Evolutionary conservation across 2,888 invertebrate species (phyloP).

Genomic region (Melanostoma scalare): DNA sequence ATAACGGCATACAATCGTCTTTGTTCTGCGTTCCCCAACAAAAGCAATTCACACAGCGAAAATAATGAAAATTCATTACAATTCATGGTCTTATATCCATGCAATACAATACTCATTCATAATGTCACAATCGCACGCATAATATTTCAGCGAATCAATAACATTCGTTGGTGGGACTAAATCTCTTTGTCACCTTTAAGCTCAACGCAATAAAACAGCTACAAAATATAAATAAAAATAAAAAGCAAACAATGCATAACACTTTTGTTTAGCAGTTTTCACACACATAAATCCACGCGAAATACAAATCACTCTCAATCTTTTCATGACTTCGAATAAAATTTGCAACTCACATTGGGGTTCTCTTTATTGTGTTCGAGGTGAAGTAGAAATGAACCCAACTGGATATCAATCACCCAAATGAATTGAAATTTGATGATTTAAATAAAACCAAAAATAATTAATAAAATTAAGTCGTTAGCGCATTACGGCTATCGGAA

Average conservation of each 20-base stretch:
- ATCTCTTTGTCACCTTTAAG: too few species aligned
- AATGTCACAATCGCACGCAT: constrained; percentile 12
- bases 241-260: too few species aligned
- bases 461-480: too few species aligned
- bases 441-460: too few species aligned
- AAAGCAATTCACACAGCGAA: constrained; percentile 6
- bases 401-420: too few species aligned
- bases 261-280: constrained; percentile 12
- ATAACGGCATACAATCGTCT: too few species aligned
- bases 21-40: not conserved
- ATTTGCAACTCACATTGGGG: not conserved
- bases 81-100: constrained; percentile 22
- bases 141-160: constrained; percentile 15
- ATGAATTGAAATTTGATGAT: too few species aligned
- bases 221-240: too few species aligned
- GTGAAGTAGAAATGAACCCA: not conserved
- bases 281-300: constrained; percentile 17
- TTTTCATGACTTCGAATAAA: not conserved
- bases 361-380: not conserved
- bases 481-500: too few species aligned
- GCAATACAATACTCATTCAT: constrained; percentile 9
- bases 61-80: constrained; percentile 15
- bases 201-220: too few species aligned
- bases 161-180: too few species aligned
- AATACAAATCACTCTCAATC: constrained; percentile 28